Evolutionary conservation across 2,113 vertebrate genomes (phyloP), one percentile per base, ranked within the genome.

Genomic region (Varanus komodoensis): DNA sequence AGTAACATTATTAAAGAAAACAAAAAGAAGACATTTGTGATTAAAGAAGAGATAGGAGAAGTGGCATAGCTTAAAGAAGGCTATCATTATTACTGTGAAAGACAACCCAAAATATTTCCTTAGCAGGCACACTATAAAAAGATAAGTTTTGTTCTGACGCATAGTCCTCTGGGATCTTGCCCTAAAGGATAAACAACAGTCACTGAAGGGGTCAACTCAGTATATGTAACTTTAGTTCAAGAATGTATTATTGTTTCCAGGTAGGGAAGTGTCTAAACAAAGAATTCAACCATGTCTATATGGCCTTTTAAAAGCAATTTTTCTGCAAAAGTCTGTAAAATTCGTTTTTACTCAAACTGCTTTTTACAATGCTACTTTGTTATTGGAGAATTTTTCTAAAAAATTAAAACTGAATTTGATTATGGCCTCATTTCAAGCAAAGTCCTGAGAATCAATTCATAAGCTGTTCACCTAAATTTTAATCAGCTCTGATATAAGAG

Each of bases 1-100:
- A 88, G 12, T 29, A 91, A 69, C 44, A 38, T 2, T 73, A 78
- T 69, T 78, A 86, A 69, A 90, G 27, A 15, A 81, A 80, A 38
- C 29, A 83, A 82, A 73, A 83, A 83, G 21, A 48, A 87, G 25
- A 29, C 34, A 78, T 48, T 78, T 68, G 27, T 48, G 38, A 77
- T 54, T 68, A 38, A 34, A 68, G 48, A 84, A 78, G 61, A 52
- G 17, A 32, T 64, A 78, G 48, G 38, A 38, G 69, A 79, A 57
- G 25, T 83, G n/a, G 52, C 79, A 67, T 21, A 79, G 48, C 57
- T 85, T 34, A 84, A 52, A 67, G 29, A 57, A 61, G 9, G 4
- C 61, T 57, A 34, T 82, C n/a, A 19, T 82, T 54, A 54, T 82
- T 80, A 80, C 48, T 57, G 29, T 38, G 61, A 77, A n/a, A 77